Evolutionary conservation across 2,888 invertebrate genomes (phyloP).

Genomic region (Eumerus sabulonum): DNA sequence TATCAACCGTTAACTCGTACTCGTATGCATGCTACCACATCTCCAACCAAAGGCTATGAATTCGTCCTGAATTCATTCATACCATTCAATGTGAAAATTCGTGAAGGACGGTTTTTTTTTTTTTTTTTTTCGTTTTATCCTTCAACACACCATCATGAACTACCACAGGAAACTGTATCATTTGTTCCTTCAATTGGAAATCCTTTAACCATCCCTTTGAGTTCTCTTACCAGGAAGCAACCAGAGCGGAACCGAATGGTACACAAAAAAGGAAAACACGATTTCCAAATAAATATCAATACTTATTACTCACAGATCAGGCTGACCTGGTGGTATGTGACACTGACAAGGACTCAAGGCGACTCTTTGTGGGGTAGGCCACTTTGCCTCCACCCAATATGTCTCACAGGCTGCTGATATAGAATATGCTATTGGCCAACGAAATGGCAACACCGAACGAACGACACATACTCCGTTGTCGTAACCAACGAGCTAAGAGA

Average conservation of each 20-base stretch:
- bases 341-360: constrained; percentile 51
- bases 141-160: constrained; percentile 3
- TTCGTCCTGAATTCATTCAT: constrained; percentile 14
- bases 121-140: no score
- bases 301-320: constrained; percentile 45
- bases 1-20: constrained; percentile 16
- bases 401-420: constrained; percentile 34
- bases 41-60: constrained; percentile 34
- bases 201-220: constrained; percentile 27
- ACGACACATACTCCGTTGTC: not conserved
- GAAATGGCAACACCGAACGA: constrained; percentile 40
- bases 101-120: no score
- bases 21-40: not conserved
- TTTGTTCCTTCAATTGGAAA: constrained; percentile 21
- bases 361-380: constrained; percentile 30
- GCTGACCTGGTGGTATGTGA: constrained; percentile 22
- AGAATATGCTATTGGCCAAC: constrained; percentile 47
- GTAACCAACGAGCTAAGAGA: constrained; percentile 28
- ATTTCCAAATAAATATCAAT: constrained; percentile 34
- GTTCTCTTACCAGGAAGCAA: not conserved
- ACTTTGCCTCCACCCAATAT: constrained; percentile 29
- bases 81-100: constrained; percentile 2
- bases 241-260: no score
- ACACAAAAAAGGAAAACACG: not conserved
- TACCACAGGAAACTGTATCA: constrained; percentile 1